These are phyloP conservation scores for Sula dactylatra DNA, from an alignment of 2,113 vertebrate species.

Conservation along the genomic window DNA sequence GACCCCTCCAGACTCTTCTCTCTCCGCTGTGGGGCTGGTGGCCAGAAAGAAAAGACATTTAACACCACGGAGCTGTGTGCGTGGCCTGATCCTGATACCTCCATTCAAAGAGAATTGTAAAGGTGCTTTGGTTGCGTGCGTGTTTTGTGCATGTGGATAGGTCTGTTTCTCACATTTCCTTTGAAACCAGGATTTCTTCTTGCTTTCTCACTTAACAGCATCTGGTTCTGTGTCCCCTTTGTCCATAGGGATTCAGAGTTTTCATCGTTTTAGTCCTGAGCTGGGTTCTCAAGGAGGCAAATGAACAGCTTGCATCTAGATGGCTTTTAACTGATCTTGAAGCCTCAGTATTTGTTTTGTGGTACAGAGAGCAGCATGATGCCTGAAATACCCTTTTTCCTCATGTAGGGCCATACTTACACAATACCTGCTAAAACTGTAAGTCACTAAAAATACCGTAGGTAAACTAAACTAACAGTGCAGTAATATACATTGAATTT, in stretches of 20 bases:
- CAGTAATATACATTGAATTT: neutral
- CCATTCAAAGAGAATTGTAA: neutral
- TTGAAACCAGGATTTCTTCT: neutral
- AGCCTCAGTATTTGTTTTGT: neutral
- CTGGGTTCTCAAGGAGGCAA: neutral
- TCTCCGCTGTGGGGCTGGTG: neutral
- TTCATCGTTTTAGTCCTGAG: neutral
- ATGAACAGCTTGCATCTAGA: neutral
- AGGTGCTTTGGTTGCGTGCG: neutral
- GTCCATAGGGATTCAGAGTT: neutral
- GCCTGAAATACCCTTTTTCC: neutral
- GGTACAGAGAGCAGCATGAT: neutral
- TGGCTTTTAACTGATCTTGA: neutral
- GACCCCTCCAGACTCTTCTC: neutral
- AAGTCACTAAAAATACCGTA: neutral
- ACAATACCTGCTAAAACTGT: neutral
- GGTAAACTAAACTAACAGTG: neutral
- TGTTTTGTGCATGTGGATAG: neutral
- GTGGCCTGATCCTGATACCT: fast-evolving
- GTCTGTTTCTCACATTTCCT: neutral
- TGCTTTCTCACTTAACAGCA: neutral
- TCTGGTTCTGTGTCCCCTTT: neutral
- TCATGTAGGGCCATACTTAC: neutral
- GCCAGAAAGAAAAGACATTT: neutral
- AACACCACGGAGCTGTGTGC: neutral